Evolutionary conservation across 2,888 invertebrate genomes (phyloP).

Genomic region (Ditula angustiorana): DNA sequence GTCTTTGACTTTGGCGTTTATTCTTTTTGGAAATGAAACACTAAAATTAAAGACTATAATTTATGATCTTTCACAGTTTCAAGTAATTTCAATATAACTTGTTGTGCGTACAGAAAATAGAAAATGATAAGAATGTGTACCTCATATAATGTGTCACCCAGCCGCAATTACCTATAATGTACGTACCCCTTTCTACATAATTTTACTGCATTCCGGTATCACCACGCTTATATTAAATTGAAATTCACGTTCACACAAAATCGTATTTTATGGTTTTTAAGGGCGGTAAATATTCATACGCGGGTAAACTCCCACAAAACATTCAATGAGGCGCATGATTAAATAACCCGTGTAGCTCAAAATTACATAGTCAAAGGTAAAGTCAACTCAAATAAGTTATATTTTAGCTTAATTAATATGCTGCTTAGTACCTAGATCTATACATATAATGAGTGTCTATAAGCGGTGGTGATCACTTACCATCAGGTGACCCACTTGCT

Average conservation of each 20-base stretch:
- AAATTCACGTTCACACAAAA: conserved; percentile 40
- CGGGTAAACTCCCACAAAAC: conserved; percentile 53
- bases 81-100: too few relatives aligned
- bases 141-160: too few relatives aligned
- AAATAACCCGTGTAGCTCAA: conserved; percentile 56
- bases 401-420: too few relatives aligned
- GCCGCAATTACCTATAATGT: not conserved
- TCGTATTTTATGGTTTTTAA: conserved; percentile 46
- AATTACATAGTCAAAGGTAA: conserved; percentile 36
- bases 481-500: too few relatives aligned
- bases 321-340: conserved; percentile 61
- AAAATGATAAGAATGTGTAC: too few relatives aligned
- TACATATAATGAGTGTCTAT: too few relatives aligned
- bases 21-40: too few relatives aligned
- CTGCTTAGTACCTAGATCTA: too few relatives aligned
- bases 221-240: conserved; percentile 8
- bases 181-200: not conserved
- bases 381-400: not conserved
- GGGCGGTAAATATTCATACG: conserved; percentile 55
- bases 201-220: conserved; percentile 1
- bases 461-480: too few relatives aligned
- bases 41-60: too few relatives aligned
- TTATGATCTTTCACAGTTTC: too few relatives aligned
- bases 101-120: not conserved
- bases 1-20: too few relatives aligned